Conservation (phyloP, 2,113 vertebrate species). For the Ailuropoda melanoleuca region DNA sequence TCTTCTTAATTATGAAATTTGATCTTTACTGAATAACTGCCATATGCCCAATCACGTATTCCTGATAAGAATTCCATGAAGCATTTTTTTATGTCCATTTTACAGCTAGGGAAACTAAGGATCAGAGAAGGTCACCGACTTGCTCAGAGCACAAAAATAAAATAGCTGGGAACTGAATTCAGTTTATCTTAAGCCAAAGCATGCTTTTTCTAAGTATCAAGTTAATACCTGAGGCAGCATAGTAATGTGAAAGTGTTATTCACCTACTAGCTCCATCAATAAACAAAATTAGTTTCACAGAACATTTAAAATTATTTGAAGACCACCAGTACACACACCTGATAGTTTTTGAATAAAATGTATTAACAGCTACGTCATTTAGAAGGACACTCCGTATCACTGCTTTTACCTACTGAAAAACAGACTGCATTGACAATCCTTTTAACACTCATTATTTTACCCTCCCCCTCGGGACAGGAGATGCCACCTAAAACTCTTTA, state of each 20-base stretch:
- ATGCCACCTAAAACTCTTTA: background rate
- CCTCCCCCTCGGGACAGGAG: background rate
- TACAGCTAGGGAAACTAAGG: conserved; percentile 3
- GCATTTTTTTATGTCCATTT: background rate
- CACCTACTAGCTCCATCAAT: background rate
- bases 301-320: background rate
- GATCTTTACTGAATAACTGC: conserved; percentile 19
- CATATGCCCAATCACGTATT: background rate
- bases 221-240: background rate
- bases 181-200: background rate
- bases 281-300: background rate
- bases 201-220: conserved; percentile 20
- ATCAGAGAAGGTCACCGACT: background rate
- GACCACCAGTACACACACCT: background rate
- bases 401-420: background rate
- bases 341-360: background rate
- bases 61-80: background rate
- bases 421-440: background rate
- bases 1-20: conserved; percentile 30
- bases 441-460: background rate
- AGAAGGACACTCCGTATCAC: background rate
- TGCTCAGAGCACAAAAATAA: conserved; percentile 16
- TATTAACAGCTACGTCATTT: background rate
- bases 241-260: background rate
- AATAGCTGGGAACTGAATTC: background rate